A percentile compares a stretch with the other conserved stretches of the same genome.
Conservation (phyloP, 2,797 vertebrate species). For the Paguma larvata region DNA sequence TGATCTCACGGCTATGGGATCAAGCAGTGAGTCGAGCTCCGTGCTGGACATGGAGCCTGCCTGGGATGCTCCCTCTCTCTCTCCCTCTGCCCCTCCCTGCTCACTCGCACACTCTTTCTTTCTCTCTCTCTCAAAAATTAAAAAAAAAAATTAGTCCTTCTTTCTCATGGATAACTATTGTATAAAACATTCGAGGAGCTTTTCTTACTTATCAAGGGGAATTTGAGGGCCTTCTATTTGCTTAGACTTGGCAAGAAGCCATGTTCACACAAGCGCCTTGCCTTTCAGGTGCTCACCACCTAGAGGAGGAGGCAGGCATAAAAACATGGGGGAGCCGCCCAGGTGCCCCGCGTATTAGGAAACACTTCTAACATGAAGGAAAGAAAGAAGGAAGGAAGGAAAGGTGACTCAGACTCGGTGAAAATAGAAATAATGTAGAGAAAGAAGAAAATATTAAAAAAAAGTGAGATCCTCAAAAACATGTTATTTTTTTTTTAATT, state of each 20-base stretch:
- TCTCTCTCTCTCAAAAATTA: too few relatives aligned
- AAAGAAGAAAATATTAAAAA: not conserved
- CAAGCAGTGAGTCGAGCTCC: too few relatives aligned
- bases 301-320: not conserved
- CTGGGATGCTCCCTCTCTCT: too few relatives aligned
- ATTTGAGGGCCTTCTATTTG: not conserved
- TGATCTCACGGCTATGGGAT: too few relatives aligned
- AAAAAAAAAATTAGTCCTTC: too few relatives aligned
- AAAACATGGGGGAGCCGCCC: not conserved
- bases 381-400: too few relatives aligned
- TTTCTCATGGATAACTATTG: not conserved
- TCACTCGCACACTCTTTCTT: too few relatives aligned
- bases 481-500: not conserved
- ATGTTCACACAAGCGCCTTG: not conserved
- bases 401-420: not conserved
- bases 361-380: not conserved
- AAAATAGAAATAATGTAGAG: not conserved
- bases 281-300: not conserved
- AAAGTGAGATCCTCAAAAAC: constrained; percentile 24
- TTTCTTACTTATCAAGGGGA: not conserved
- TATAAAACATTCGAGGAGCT: not conserved
- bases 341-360: not conserved
- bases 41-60: too few relatives aligned
- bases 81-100: too few relatives aligned
- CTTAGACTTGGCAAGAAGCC: not conserved